A percentile compares a stretch with the other conserved stretches of the same genome.
phyloP scores from a whole-genome alignment of 2,797 vertebrate species.

The Anniella stebbinsi region DNA sequence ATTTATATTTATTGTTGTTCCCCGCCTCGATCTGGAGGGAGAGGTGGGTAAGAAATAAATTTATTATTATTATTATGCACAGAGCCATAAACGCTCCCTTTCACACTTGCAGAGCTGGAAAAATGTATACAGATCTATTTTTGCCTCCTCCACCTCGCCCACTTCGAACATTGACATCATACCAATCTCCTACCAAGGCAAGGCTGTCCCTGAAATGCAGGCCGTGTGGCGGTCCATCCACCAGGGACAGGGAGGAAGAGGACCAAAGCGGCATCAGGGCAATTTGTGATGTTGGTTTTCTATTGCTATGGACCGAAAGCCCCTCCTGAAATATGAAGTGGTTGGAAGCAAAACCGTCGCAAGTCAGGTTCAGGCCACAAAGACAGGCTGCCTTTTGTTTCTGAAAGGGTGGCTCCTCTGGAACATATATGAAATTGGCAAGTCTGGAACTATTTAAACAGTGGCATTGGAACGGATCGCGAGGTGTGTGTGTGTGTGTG shows the following conservation, averaged over 20 bases:
- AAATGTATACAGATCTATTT: constrained; percentile 81
- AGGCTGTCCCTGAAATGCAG: rapidly evolving
- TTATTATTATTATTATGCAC: constrained; percentile 76
- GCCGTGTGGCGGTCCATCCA: neutral
- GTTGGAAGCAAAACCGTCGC: neutral
- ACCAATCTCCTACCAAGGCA: constrained; percentile 83
- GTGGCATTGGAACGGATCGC: neutral
- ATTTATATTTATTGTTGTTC: too few relatives aligned
- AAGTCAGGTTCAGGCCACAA: neutral
- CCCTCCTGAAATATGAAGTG: neutral
- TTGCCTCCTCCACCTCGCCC: constrained; percentile 82
- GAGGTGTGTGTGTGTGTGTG: too few relatives aligned
- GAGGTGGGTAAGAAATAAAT: too few relatives aligned
- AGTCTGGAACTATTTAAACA: neutral
- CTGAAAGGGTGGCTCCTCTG: neutral
- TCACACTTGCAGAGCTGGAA: constrained; percentile 76
- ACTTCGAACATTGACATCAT: constrained; percentile 88
- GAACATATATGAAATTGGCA: neutral
- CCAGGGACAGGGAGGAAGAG: neutral
- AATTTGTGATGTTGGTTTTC: neutral
- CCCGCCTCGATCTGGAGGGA: too few relatives aligned
- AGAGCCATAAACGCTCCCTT: constrained; percentile 68
- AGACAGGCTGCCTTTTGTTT: neutral
- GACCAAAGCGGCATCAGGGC: neutral
- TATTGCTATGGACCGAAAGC: neutral